These are phyloP conservation scores for Bagarius yarrelli DNA, from an alignment of 2,113 vertebrate genomes.

Conservation along the genomic window DNA sequence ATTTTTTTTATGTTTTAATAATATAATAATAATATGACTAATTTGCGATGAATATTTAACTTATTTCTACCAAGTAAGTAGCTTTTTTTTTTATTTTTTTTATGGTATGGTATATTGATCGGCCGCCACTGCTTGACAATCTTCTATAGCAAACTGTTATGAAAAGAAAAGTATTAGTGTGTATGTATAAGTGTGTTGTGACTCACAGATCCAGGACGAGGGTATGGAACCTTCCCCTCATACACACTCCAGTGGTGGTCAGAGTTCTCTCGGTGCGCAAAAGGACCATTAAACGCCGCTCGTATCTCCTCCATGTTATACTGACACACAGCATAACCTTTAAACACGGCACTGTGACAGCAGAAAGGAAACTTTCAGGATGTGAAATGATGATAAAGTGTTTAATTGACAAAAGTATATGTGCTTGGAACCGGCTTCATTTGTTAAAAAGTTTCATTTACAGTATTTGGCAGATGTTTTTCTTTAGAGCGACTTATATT, in stretches of 20 bases:
- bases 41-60: too few relatives aligned
- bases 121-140: too few relatives aligned
- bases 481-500: too few relatives aligned
- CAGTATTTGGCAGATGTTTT: too few relatives aligned
- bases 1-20: too few relatives aligned
- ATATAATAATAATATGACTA: too few relatives aligned
- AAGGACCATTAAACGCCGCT: slow-evolving; percentile 92
- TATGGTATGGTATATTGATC: too few relatives aligned
- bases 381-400: background rate
- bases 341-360: slow-evolving; percentile 77
- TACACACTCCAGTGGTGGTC: slow-evolving; percentile 93
- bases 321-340: slow-evolving; percentile 92
- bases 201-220: slow-evolving; percentile 95
- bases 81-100: too few relatives aligned
- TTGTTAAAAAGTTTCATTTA: too few relatives aligned
- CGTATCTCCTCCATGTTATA: slow-evolving; percentile 93
- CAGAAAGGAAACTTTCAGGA: background rate
- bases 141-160: background rate
- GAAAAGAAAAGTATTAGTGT: background rate
- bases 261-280: slow-evolving; percentile 86
- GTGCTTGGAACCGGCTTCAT: too few relatives aligned
- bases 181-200: background rate
- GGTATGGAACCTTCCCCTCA: slow-evolving; percentile 91
- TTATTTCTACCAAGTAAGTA: too few relatives aligned
- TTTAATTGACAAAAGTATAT: too few relatives aligned